These are phyloP conservation scores for Bombus terrestris DNA, from an alignment of 1,140 invertebrate species.

Conservation along the genomic window DNA sequence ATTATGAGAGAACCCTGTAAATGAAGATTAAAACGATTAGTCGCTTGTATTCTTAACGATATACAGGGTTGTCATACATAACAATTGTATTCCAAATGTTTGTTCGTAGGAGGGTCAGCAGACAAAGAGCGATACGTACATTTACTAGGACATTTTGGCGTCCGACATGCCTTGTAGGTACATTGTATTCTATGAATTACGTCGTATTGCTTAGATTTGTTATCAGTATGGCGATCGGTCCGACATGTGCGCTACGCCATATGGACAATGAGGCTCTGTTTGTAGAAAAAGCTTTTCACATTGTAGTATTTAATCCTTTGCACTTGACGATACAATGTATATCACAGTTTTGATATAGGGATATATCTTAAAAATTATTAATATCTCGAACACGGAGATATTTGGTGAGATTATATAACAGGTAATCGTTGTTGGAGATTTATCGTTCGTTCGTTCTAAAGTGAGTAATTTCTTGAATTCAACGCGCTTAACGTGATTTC, in stretches of 20 bases:
- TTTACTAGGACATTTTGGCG: slow-evolving; percentile 79
- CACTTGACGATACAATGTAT: background rate
- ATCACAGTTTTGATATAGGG: too few relatives aligned
- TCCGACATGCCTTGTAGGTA: slow-evolving; percentile 67
- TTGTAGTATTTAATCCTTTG: slow-evolving; percentile 19
- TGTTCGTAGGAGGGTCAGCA: slow-evolving; percentile 72
- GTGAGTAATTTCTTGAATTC: background rate
- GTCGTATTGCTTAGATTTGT: slow-evolving; percentile 57
- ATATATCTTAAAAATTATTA: background rate
- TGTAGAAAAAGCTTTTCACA: slow-evolving; percentile 11
- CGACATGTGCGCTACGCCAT: background rate
- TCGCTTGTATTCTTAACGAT: background rate
- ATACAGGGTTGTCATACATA: slow-evolving; percentile 51
- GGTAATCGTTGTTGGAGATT: background rate
- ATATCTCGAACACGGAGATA: background rate
- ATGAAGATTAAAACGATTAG: background rate
- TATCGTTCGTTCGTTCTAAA: background rate
- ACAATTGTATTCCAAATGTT: slow-evolving; percentile 67
- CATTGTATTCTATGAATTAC: slow-evolving; percentile 64
- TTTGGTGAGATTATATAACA: background rate
- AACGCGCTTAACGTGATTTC: background rate
- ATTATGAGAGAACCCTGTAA: background rate
- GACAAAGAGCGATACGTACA: slow-evolving; percentile 81
- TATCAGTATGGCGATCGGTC: slow-evolving; percentile 18
- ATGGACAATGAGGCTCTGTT: background rate